Base-by-base conservation (phyloP, 2,113 vertebrate species). In the Sceloporus tristichus region DNA sequence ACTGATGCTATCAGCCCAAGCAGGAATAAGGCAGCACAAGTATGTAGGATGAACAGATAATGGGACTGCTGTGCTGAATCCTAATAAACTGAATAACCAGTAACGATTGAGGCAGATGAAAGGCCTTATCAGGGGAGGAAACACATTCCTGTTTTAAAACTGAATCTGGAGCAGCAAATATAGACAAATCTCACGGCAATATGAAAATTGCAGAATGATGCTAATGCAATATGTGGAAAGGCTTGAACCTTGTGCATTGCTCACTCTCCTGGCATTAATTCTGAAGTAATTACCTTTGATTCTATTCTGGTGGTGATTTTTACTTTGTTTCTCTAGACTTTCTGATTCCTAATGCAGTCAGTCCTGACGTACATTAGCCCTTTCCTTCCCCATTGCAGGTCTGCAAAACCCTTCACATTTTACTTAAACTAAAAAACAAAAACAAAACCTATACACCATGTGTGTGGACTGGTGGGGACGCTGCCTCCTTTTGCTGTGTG, bases 21-120 rank as follows among this genome's bases (percentile, higher is more conserved):
- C 74, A 88, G 74, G 87, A 88, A 88, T 38, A 62, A 88, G 81
- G 42, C 80, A 83, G 81, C 42, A 54, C 59, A 83, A 88, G 71
- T 86, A 86, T 79, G 42, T 54, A 38, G 73, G 59, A 77, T 83
- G 87, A 84, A 27, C 87, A 84, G 81, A 83, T 83, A 88, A 83
- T 88, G 71, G 48, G 42, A 68, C 54, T 83, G 73, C 62, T 82
- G 71, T 88, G 40, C 48, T 5, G 71, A 88, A 76, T 88, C 48
- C 42, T 68, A 84, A 84, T 78, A 87, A 82, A 76, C 27, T 87
- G 56, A 75, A 87, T 82, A 88, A 88, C 59, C 73, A 2, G 48
- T 70, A 77, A 74, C 62, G 84, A 77, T 78, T 68, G 74, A 70
- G 48, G 59, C 81, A 77, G 68, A 77, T 84, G 48, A 70, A 77